These are phyloP conservation scores for Rhagologus leucostigma DNA, from an alignment of 2,113 vertebrate genomes.

Conservation along the genomic window DNA sequence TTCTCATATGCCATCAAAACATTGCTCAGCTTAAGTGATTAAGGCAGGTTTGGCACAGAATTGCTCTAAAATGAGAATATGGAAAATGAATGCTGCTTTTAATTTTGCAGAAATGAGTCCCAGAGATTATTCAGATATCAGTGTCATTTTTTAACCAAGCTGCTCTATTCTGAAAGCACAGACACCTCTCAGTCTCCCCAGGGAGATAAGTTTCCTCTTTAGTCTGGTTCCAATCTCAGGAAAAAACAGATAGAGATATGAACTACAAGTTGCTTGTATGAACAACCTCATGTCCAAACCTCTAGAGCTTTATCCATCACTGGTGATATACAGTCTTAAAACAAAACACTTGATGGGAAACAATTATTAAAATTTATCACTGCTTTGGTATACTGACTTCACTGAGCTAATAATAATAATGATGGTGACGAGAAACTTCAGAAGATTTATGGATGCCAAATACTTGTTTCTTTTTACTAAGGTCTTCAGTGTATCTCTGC, in stretches of 20 bases:
- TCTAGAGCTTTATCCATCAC: not conserved
- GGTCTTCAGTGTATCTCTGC: not conserved
- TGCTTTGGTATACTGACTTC: not conserved
- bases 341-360: not conserved
- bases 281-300: not conserved
- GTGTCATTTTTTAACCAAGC: not conserved
- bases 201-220: not conserved
- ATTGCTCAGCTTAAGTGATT: not conserved
- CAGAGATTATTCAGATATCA: not conserved
- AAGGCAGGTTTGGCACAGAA: not conserved
- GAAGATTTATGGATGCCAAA: not conserved
- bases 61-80: not conserved
- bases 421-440: not conserved
- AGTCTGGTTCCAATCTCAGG: not conserved
- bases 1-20: not conserved
- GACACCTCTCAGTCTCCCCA: not conserved
- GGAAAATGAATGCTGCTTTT: slow-evolving; percentile 1
- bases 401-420: not conserved
- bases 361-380: not conserved
- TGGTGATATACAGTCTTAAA: not conserved
- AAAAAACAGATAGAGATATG: not conserved
- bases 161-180: not conserved
- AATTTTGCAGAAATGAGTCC: not conserved
- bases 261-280: not conserved
- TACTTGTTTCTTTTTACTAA: not conserved